phyloP scores from a whole-genome alignment of 2,797 vertebrate genomes.

The Onychomys arenicola region DNA sequence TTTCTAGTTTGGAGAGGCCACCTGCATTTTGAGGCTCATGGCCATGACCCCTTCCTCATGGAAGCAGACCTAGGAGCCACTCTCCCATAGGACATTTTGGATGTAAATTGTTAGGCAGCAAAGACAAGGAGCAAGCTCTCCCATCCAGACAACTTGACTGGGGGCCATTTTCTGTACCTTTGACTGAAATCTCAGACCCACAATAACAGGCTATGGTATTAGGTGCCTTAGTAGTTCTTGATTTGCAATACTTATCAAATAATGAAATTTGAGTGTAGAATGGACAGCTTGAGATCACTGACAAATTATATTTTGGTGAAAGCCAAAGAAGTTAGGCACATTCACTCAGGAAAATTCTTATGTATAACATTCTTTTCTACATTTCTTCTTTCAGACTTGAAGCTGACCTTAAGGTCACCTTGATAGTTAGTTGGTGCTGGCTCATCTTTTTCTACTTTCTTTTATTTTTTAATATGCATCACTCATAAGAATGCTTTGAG shows the following conservation, averaged over 20 bases:
- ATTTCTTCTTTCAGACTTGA: slow-evolving; percentile 19
- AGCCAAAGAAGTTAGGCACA: background rate
- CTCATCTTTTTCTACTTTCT: background rate
- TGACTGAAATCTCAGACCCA: background rate
- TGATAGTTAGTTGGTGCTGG: slow-evolving; percentile 46
- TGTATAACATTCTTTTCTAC: slow-evolving; percentile 39
- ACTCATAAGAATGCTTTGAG: slow-evolving; percentile 47
- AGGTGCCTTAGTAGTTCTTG: background rate
- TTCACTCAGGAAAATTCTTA: background rate
- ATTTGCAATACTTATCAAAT: background rate
- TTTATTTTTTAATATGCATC: slow-evolving; percentile 69
- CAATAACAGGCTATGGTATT: background rate
- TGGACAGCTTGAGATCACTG: background rate
- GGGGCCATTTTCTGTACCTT: background rate
- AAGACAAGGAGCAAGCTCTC: background rate
- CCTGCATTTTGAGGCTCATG: background rate
- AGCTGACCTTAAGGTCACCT: slow-evolving; percentile 74
- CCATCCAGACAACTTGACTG: background rate
- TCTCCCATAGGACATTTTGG: slow-evolving; percentile 60
- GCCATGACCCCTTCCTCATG: background rate
- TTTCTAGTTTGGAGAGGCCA: background rate
- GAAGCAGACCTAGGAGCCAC: slow-evolving; percentile 38
- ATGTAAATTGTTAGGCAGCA: slow-evolving; percentile 29
- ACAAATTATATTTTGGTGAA: background rate
- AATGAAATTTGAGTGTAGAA: background rate